phyloP scores from a whole-genome alignment of 1,140 invertebrate species.

The Temnothorax longispinosus region DNA sequence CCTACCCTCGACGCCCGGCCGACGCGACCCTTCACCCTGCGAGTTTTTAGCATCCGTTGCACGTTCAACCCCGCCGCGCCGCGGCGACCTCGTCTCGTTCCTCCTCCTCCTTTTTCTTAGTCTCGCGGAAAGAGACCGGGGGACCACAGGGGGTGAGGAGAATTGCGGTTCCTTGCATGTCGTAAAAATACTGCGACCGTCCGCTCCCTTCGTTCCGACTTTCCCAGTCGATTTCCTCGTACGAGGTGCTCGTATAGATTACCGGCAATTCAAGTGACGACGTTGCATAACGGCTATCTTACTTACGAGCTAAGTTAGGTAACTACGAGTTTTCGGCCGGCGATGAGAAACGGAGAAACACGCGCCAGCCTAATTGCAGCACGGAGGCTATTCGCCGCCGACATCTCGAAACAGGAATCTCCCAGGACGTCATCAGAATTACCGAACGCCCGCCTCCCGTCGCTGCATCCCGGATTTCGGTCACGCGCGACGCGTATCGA shows the following conservation, averaged over 20 bases:
- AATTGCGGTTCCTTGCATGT: conserved; percentile 25
- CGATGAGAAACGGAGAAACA: conserved; percentile 10
- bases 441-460: neutral
- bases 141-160: too few relatives aligned
- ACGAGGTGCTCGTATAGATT: neutral
- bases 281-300: neutral
- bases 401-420: conserved; percentile 49
- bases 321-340: neutral
- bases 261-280: neutral
- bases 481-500: conserved; percentile 50
- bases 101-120: conserved; percentile 12
- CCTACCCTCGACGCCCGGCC: neutral
- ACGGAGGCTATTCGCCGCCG: neutral
- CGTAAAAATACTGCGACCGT: neutral
- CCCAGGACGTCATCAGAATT: conserved; percentile 35
- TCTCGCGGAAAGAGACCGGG: neutral
- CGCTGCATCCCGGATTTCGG: conserved; percentile 18
- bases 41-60: conserved; percentile 65
- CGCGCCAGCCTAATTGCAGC: conserved; percentile 43
- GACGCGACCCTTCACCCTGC: conserved; percentile 26
- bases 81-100: conserved; percentile 52
- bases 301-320: neutral
- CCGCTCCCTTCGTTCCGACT: neutral
- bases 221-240: neutral
- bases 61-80: conserved; percentile 63